Base-by-base conservation (phyloP, 2,797 vertebrate genomes). In the Xerus rutilus region DNA sequence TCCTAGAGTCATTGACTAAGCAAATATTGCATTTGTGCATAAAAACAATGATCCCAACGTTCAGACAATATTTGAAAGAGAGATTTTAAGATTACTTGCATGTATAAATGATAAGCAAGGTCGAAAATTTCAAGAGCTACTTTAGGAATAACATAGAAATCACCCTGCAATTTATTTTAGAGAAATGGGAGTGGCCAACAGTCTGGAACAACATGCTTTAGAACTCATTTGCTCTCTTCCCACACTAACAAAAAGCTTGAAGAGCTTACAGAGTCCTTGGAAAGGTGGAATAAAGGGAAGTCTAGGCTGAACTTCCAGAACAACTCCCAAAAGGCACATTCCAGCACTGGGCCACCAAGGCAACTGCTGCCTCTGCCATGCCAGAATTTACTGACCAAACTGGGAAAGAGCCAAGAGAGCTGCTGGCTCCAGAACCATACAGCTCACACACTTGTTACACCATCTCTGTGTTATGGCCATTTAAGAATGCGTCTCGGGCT, bases 21-120 rank as follows among this genome's bases (percentile, higher is more conserved):
- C 70, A 97, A 93, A 90, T 73, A 76, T 7, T 73, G 8, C 78
- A 88, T 62, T 82, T 90, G 67, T 88, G 57, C 18, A 90, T 39
- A 82, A 79, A 65, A 94, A 79, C 45, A 95, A 54, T 86, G 64
- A 92, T 47, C 13, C 86, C 69, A 96, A 79, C 54, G 86, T 96
- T 69, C 79, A n/a, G 70, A 92, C 17, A 78, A 25, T 59, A 84
- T 78, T 96, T 94, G 30, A 52, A 84, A 45, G 17, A 89, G 89
- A 95, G 39, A 65, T 69, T 83, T 95, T 77, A 93, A 76, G 57
- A 93, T 93, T 85, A 82, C 32, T 84, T 96, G 32, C 81, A 76
- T 62, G 91, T 62, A 91, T 64, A 92, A 78, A 70, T 32, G 43
- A 91, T 54, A 93, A 89, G 30, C 49, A 78, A 95, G 49, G 86